Percentiles rank a stretch among this genome's conserved stretches.
Conservation (phyloP, 2,888 invertebrate species). For the Cosmopolites sordidus region DNA sequence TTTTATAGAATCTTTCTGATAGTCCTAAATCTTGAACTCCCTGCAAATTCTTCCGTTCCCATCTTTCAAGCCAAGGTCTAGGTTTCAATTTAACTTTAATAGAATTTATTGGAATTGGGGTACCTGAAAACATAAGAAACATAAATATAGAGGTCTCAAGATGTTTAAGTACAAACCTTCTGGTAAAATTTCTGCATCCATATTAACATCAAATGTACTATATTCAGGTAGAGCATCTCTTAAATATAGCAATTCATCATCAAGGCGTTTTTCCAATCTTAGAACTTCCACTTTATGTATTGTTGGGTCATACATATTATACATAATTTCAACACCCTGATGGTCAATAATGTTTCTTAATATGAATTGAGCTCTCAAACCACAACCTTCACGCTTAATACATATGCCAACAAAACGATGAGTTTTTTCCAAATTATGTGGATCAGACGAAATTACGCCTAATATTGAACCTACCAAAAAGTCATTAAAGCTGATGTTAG, state of each 20-base stretch:
- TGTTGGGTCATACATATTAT: conserved; percentile 90
- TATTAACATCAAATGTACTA: conserved; percentile 87
- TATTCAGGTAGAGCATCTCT: conserved; percentile 87
- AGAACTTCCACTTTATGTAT: conserved; percentile 87
- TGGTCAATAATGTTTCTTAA: conserved; percentile 91
- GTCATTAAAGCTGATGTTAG: too few species aligned
- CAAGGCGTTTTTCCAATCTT: conserved; percentile 86
- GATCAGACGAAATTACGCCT: conserved; percentile 83
- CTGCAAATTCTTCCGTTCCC: conserved; percentile 75
- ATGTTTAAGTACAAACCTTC: conserved; percentile 54
- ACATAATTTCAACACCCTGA: conserved; percentile 68
- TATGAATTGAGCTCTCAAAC: conserved; percentile 79
- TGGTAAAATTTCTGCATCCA: conserved; percentile 77
- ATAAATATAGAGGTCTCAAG: background rate
- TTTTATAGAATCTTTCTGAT: conserved; percentile 43
- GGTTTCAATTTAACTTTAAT: conserved; percentile 66
- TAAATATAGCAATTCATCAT: conserved; percentile 83
- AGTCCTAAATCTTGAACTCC: conserved; percentile 56
- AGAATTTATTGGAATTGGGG: conserved; percentile 43
- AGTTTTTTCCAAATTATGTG: conserved; percentile 76
- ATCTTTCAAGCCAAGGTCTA: conserved; percentile 86
- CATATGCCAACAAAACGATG: conserved; percentile 93
- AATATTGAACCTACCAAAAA: conserved; percentile 75
- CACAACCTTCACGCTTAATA: conserved; percentile 76
- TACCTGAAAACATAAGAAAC: conserved; percentile 29